phyloP scores from a whole-genome alignment of 2,888 invertebrate genomes.

The Melieria omissa region DNA sequence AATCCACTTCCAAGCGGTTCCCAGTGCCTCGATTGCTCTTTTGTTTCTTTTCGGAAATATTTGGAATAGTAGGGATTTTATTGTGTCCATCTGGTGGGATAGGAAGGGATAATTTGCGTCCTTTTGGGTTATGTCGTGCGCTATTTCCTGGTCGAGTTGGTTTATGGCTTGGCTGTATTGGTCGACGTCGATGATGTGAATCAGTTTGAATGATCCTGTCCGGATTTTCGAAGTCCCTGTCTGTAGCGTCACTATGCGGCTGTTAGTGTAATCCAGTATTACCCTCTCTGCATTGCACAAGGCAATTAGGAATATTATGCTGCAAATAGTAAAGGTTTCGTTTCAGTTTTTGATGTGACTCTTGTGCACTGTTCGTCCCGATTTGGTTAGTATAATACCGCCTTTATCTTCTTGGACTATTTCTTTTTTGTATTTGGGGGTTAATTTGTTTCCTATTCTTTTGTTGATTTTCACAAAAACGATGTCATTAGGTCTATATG shows the following conservation, averaged over 20 bases:
- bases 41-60: neutral
- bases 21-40: neutral
- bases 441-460: conserved; percentile 31
- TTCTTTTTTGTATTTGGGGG: conserved; percentile 27
- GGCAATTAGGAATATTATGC: conserved; percentile 1
- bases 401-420: conserved; percentile 32
- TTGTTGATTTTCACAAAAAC: conserved; percentile 34
- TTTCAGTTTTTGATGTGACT: conserved; percentile 38
- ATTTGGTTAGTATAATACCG: conserved; percentile 29
- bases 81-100: neutral
- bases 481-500: too few species aligned
- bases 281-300: conserved; percentile 6
- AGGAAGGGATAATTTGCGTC: neutral
- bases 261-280: conserved; percentile 23
- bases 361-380: conserved; percentile 35
- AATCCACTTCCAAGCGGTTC: neutral
- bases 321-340: neutral
- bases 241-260: conserved; percentile 10
- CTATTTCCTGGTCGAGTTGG: neutral
- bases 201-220: neutral
- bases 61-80: neutral
- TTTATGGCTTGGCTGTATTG: neutral
- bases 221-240: conserved; percentile 20
- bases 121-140: neutral
- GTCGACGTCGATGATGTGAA: neutral